phyloP scores from a whole-genome alignment of 2,888 invertebrate genomes.

The Drosophila flavopinicola region DNA sequence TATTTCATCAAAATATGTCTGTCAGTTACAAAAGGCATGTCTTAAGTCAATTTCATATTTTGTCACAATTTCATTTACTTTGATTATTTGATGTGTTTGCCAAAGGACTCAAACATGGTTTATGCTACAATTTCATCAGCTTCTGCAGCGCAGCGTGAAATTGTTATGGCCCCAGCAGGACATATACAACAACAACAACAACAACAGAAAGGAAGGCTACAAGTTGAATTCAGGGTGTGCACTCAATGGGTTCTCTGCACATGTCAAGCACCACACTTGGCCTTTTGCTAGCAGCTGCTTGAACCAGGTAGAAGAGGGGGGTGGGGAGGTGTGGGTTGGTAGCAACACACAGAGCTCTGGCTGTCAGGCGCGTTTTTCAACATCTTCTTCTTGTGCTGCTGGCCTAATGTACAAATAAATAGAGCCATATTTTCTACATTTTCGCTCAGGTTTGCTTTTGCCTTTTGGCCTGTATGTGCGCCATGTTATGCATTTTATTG shows the following conservation, averaged over 20 bases:
- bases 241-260: conserved; percentile 52
- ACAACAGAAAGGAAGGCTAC: conserved; percentile 5
- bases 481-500: conserved; percentile 78
- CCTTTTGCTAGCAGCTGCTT: conserved; percentile 70
- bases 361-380: conserved; percentile 41
- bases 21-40: not conserved
- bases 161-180: conserved; percentile 62
- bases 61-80: conserved; percentile 20
- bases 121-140: conserved; percentile 8
- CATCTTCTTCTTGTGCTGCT: conserved; percentile 31
- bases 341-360: conserved; percentile 24
- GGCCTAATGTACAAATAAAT: conserved; percentile 77
- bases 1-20: not conserved
- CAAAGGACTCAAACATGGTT: conserved; percentile 3
- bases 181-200: conserved; percentile 3
- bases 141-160: conserved; percentile 61
- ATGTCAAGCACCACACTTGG: conserved; percentile 77
- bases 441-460: conserved; percentile 56
- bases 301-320: conserved; percentile 45
- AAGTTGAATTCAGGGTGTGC: conserved; percentile 38
- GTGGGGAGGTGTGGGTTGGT: not conserved
- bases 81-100: conserved; percentile 16
- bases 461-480: conserved; percentile 45
- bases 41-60: conserved; percentile 10
- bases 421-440: conserved; percentile 71